Base-by-base conservation (phyloP, 2,888 invertebrate genomes). In the Bellardia pandia region DNA sequence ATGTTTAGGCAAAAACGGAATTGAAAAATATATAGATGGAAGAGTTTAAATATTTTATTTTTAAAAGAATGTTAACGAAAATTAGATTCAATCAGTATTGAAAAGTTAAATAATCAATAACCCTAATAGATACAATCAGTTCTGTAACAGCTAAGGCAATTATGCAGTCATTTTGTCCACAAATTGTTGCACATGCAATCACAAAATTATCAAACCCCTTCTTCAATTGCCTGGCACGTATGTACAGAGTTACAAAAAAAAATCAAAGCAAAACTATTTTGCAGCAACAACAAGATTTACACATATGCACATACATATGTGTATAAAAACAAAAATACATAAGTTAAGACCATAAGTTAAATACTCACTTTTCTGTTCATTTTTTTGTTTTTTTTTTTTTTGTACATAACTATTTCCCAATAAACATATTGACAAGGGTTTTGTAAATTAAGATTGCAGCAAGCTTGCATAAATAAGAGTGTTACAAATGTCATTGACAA, bases 281-380 rank as follows among this genome's bases (percentile, higher is more conserved):
- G n/a, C 48, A 48, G 30, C 48, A 68, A 33, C 45, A 30, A 58
- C 1, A 56, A 56, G 23, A 53, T 53, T 16, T 53, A 16, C 16
- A 16, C 53, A 16, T 53, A 16, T 16, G 37, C 14, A 13, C 11
- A 37, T 69, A 11, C 48, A 66, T 23, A 66, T 2, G n/a, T 60
- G 33, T 40, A 58, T 48, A 78, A 60, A 62, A 71, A 56, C 40
- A 64, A 69, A 72, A 71, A 71, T 53, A 62, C 62, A 74, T 48
- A 71, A 71, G 76, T 71, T 56, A 45, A 64, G 76, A 64, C 71
- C 71, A 76, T 83, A 77, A 77, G 77, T 77, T 77, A 83, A 83
- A 77, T 77, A 76, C 23, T 64, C 13, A 64, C 42, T 14, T 9
- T 37, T 37, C 4, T 37, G 6, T 2, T 4, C 5, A 33, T 33